Evolutionary conservation across 2,113 vertebrate species (phyloP).

Genomic region (Entelurus aequoreus): DNA sequence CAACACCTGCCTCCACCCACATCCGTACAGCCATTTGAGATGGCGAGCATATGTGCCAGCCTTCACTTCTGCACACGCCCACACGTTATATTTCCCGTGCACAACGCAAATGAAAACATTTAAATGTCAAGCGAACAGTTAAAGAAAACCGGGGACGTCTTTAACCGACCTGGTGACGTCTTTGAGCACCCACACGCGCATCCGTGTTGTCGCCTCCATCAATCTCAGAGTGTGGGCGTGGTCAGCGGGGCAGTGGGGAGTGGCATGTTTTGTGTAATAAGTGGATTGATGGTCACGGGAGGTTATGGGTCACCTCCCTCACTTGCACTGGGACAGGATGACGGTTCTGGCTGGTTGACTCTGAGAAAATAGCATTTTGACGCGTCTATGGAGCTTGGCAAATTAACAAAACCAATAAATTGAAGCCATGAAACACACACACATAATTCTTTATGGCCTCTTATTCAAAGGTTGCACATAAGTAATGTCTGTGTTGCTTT

Average conservation of each 20-base stretch:
- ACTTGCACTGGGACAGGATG: slow-evolving; percentile 68
- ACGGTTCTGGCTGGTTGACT: slow-evolving; percentile 85
- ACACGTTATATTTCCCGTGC: slow-evolving; percentile 37
- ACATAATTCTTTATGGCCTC: slow-evolving; percentile 24
- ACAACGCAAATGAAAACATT: slow-evolving; percentile 29
- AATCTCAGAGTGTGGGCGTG: neutral
- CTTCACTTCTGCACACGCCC: slow-evolving; percentile 34
- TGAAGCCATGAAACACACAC: slow-evolving; percentile 38
- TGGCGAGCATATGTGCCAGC: slow-evolving; percentile 58
- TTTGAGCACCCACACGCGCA: slow-evolving; percentile 17
- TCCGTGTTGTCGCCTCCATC: neutral
- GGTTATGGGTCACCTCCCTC: slow-evolving; percentile 57
- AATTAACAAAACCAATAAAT: slow-evolving; percentile 68
- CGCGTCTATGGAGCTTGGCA: slow-evolving; percentile 70
- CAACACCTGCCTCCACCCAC: slow-evolving; percentile 67
- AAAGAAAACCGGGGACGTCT: slow-evolving; percentile 8
- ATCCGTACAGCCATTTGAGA: slow-evolving; percentile 50
- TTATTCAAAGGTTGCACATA: slow-evolving; percentile 37
- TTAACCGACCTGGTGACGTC: slow-evolving; percentile 10
- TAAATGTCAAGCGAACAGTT: slow-evolving; percentile 18
- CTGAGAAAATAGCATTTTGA: slow-evolving; percentile 84
- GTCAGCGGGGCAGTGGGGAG: neutral
- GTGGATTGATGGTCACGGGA: slow-evolving; percentile 37
- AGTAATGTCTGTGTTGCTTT: slow-evolving; percentile 45
- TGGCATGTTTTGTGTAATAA: slow-evolving; percentile 15